These are phyloP conservation scores for Cherax quadricarinatus DNA, from an alignment of 1,140 invertebrate species.

Conservation along the genomic window DNA sequence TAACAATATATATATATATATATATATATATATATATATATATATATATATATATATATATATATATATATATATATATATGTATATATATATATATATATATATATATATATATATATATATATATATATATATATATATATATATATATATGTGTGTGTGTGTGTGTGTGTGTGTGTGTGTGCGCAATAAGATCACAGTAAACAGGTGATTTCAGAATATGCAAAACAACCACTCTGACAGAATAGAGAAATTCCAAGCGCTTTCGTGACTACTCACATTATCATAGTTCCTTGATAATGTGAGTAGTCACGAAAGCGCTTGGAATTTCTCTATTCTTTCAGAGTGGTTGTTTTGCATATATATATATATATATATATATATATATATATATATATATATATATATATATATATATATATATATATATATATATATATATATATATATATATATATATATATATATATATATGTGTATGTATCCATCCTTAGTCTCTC, in stretches of 20 bases:
- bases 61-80: neutral
- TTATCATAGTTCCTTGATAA: too few species aligned
- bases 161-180: too few species aligned
- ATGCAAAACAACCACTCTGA: too few species aligned
- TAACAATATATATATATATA: too few species aligned
- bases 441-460: neutral
- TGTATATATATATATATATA: neutral
- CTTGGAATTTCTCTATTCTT: too few species aligned
- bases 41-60: constrained; percentile 13
- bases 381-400: constrained; percentile 5
- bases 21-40: constrained; percentile 13
- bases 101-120: constrained; percentile 13
- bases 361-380: constrained; percentile 13
- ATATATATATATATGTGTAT: neutral
- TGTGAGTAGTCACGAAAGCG: too few species aligned
- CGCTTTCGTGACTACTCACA: too few species aligned
- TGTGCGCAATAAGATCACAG: too few species aligned
- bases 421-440: constrained; percentile 13
- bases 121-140: constrained; percentile 13
- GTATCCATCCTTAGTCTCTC: too few species aligned
- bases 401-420: constrained; percentile 13
- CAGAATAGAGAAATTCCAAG: too few species aligned
- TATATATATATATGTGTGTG: constrained; percentile 13
- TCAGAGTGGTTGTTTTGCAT: too few species aligned
- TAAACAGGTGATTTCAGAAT: too few species aligned